A percentile compares a stretch with the other conserved stretches of the same genome.
These are phyloP conservation scores for Oedothorax gibbosus DNA, from an alignment of 1,140 invertebrate species.

Conservation along the genomic window DNA sequence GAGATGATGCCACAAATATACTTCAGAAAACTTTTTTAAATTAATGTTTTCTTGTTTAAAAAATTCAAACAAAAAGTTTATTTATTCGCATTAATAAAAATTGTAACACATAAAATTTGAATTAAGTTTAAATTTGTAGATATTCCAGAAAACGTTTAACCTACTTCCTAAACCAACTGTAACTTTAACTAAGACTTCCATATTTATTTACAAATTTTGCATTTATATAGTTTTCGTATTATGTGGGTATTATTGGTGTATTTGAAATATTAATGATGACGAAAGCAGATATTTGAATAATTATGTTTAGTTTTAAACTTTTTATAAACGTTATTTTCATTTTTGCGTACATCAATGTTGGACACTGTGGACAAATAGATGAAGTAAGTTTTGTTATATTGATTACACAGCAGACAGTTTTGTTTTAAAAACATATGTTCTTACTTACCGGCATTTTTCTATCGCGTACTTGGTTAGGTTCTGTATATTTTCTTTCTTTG, in stretches of 20 bases:
- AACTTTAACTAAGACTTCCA: background rate
- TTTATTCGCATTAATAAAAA: background rate
- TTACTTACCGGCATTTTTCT: background rate
- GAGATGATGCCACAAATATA: background rate
- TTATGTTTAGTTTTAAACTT: background rate
- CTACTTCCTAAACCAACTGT: background rate
- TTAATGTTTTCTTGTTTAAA: background rate
- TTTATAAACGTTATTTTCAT: background rate
- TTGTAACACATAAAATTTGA: background rate
- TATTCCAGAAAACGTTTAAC: background rate
- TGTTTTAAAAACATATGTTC: constrained; percentile 12
- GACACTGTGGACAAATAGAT: background rate
- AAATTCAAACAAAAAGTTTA: background rate
- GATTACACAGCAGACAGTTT: too few species aligned
- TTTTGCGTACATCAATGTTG: background rate
- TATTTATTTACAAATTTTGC: constrained; percentile 3
- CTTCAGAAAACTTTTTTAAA: background rate
- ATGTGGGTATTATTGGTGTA: constrained; percentile 1
- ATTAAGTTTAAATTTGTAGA: background rate
- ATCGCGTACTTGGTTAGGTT: too few species aligned
- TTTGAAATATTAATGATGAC: constrained; percentile 17
- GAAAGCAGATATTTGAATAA: constrained; percentile 25
- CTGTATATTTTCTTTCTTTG: too few species aligned
- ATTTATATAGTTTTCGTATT: constrained; percentile 1
- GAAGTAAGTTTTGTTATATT: constrained; percentile 18